These are phyloP conservation scores for Pseudachorutes palmiensis DNA, from an alignment of 1,140 invertebrate species.

Conservation along the genomic window DNA sequence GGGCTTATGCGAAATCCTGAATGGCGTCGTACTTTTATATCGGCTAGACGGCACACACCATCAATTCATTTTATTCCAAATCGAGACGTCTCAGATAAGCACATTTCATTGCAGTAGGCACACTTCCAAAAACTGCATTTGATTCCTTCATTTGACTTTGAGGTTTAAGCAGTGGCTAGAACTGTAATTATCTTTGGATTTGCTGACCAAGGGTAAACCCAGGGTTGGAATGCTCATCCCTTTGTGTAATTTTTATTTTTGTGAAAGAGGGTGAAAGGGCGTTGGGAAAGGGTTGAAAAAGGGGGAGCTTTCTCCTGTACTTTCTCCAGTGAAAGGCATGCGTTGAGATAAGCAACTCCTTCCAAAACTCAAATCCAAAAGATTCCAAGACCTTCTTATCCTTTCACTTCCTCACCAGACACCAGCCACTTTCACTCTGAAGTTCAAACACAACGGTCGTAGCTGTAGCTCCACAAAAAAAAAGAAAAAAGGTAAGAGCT, in stretches of 20 bases:
- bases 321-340: not conserved
- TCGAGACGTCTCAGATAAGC: no score
- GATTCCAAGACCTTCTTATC: not conserved
- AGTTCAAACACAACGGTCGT: not conserved
- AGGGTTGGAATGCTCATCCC: no score
- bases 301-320: not conserved
- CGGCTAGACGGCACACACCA: no score
- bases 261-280: not conserved
- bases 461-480: not conserved
- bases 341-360: constrained; percentile 5
- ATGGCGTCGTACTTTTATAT: no score
- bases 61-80: no score
- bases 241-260: no score
- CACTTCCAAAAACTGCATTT: no score
- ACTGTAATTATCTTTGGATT: no score
- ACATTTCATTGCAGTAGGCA: no score
- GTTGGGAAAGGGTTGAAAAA: constrained; percentile 10
- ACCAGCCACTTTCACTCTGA: not conserved
- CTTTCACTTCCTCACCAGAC: not conserved
- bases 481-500: not conserved
- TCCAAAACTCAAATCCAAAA: not conserved
- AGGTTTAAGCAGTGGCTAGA: not conserved
- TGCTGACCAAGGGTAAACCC: no score
- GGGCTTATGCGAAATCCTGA: no score
- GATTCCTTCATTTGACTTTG: not conserved